These are phyloP conservation scores for Drosophila pseudotalamancana DNA, from an alignment of 2,888 invertebrate genomes.

Conservation along the genomic window DNA sequence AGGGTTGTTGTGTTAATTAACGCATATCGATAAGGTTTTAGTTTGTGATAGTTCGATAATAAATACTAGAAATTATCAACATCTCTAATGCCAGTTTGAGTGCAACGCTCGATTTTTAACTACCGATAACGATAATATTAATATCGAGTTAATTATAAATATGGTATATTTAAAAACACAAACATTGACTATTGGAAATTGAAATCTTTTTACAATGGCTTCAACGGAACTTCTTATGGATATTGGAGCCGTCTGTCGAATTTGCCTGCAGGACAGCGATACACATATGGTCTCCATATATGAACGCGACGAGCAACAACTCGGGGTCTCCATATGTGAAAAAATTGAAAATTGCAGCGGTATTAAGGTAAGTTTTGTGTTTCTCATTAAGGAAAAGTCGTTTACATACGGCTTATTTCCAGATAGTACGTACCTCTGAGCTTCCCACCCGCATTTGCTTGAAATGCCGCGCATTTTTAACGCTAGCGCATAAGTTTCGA, in stretches of 20 bases:
- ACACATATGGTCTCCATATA: conserved; percentile 77
- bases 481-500: conserved; percentile 82
- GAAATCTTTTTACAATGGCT: conserved; percentile 13
- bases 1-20: background rate
- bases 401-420: background rate
- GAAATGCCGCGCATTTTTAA: conserved; percentile 77
- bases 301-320: conserved; percentile 50
- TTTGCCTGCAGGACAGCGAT: conserved; percentile 77
- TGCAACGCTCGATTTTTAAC: background rate
- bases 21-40: conserved; percentile 6
- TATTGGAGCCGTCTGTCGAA: conserved; percentile 70
- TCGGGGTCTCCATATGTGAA: conserved; percentile 57
- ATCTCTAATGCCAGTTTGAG: background rate
- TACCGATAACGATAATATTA: conserved; percentile 1
- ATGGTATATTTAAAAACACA: conserved; percentile 34
- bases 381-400: background rate
- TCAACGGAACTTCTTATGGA: conserved; percentile 54
- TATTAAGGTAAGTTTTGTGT: conserved; percentile 63
- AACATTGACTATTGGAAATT: conserved; percentile 3
- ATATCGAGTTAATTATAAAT: background rate
- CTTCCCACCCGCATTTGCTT: conserved; percentile 81
- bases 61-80: background rate
- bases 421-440: conserved; percentile 71
- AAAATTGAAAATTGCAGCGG: conserved; percentile 81
- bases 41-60: too few relatives aligned